These are phyloP conservation scores for Telmatochromis bifrenatus DNA, from an alignment of 2,113 vertebrate genomes.

Conservation along the genomic window DNA sequence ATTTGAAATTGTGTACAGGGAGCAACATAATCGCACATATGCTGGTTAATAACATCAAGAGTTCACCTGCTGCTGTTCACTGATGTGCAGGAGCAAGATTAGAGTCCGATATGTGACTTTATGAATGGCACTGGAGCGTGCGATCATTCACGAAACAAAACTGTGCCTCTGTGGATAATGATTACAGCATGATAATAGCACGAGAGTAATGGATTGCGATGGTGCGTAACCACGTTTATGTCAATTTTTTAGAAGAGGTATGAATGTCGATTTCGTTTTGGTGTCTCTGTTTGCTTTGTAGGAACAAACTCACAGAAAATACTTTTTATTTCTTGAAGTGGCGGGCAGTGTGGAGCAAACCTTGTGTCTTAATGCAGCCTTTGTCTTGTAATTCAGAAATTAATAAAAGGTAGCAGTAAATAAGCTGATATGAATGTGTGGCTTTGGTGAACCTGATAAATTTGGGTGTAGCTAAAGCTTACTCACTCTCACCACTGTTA, in stretches of 20 bases:
- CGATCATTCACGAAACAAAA: not conserved
- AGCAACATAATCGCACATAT: slow-evolving; percentile 1
- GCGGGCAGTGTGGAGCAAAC: not conserved
- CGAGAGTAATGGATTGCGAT: not conserved
- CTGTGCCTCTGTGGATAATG: not conserved
- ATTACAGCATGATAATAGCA: not conserved
- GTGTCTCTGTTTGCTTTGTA: not conserved
- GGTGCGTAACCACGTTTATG: fast-evolving
- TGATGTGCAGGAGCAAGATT: not conserved
- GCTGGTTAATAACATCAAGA: not conserved
- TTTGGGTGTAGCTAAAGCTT: not conserved
- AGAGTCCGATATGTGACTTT: not conserved
- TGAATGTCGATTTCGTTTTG: not conserved
- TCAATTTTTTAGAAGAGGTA: not conserved
- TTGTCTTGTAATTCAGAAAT: not conserved
- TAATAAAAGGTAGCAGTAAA: not conserved
- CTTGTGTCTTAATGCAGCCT: not conserved
- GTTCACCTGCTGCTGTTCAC: not conserved
- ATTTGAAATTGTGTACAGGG: not conserved
- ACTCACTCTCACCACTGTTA: not conserved
- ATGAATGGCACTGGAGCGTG: not conserved
- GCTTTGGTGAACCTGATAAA: not conserved
- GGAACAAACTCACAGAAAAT: not conserved
- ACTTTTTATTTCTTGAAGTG: not conserved
- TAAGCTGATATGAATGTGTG: not conserved